Conservation (phyloP, 1,140 invertebrate genomes). For the Danaus melanippus region DNA sequence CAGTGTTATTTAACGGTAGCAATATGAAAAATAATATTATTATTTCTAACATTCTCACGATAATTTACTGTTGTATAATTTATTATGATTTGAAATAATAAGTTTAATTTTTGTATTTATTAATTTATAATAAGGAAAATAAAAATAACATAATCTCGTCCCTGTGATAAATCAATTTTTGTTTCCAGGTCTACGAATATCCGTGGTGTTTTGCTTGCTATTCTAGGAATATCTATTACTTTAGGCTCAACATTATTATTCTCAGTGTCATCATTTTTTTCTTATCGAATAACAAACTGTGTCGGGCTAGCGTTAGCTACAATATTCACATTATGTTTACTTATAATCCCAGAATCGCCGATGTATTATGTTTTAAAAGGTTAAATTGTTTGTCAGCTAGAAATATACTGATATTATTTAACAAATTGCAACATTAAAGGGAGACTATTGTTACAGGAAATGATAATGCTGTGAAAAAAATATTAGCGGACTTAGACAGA, state of each 20-base stretch:
- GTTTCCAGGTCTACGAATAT: slow-evolving; percentile 25
- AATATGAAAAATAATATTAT: no score
- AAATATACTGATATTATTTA: slow-evolving; percentile 8
- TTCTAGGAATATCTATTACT: slow-evolving; percentile 30
- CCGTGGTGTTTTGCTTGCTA: slow-evolving; percentile 34
- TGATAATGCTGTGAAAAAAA: slow-evolving; percentile 12
- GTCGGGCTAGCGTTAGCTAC: slow-evolving; percentile 22
- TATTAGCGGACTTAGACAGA: slow-evolving; percentile 20
- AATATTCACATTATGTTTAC: slow-evolving; percentile 19
- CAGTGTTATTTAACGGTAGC: no score
- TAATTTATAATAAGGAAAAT: no score
- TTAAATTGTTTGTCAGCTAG: slow-evolving; percentile 8
- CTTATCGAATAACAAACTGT: slow-evolving; percentile 14
- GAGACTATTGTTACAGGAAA: slow-evolving; percentile 19
- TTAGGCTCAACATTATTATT: slow-evolving; percentile 7
- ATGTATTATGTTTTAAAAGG: slow-evolving; percentile 38
- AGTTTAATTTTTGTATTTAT: no score
- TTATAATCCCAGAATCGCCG: slow-evolving; percentile 40
- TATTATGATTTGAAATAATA: no score
- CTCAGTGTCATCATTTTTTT: slow-evolving; percentile 1
- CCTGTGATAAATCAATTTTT: not conserved
- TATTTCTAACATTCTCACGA: no score
- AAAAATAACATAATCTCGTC: no score
- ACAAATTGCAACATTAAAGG: not conserved
- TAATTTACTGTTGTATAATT: no score